Conservation (phyloP, 2,113 vertebrate genomes). For the Phylloscopus trochiloides region DNA sequence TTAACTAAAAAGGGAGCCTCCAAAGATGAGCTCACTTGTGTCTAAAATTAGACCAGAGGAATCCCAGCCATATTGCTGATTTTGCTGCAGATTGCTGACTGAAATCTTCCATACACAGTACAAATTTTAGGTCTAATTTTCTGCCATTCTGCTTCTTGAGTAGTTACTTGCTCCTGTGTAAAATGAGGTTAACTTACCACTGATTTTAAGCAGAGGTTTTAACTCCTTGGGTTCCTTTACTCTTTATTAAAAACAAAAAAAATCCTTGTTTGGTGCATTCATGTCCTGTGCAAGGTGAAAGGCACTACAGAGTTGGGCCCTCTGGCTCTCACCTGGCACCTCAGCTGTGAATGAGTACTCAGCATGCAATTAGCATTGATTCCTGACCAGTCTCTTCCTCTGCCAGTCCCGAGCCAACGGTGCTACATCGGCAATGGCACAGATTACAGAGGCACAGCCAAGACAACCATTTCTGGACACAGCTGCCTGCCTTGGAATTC, state of each 20-base stretch:
- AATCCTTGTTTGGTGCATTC: neutral
- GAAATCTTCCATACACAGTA: neutral
- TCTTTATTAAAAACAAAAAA: neutral
- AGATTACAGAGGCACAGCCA: conserved; percentile 79
- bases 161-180: neutral
- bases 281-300: neutral
- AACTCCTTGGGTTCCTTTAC: neutral
- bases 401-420: conserved; percentile 69
- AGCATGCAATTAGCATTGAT: neutral
- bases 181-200: neutral
- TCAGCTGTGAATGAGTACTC: neutral
- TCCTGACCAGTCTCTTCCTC: neutral
- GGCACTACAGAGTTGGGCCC: neutral
- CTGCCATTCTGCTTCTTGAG: neutral
- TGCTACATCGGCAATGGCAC: conserved; percentile 80
- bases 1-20: neutral
- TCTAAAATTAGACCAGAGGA: conserved; percentile 34
- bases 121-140: neutral
- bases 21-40: neutral
- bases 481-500: conserved; percentile 88
- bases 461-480: conserved; percentile 74
- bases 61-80: conserved; percentile 30
- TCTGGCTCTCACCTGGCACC: neutral
- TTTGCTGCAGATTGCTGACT: conserved; percentile 15
- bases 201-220: neutral